A percentile compares a stretch with the other conserved stretches of the same genome.
phyloP scores from a whole-genome alignment of 2,888 invertebrate species.

The Eilema griseolum region DNA sequence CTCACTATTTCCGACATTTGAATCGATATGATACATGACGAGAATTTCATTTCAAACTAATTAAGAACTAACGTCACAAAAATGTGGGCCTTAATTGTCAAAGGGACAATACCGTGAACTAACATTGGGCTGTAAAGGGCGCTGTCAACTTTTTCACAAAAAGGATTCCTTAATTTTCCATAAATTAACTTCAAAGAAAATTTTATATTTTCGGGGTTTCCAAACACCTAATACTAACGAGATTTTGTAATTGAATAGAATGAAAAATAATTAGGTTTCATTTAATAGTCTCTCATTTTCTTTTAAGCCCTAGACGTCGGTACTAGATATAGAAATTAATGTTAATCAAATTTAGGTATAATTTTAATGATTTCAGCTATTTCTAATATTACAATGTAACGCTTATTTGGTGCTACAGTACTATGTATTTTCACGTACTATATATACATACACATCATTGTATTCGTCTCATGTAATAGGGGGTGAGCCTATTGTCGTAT shows the following conservation, averaged over 20 bases:
- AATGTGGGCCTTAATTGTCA: background rate
- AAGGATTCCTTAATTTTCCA: slow-evolving; percentile 14
- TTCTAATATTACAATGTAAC: background rate
- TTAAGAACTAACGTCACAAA: slow-evolving; percentile 4
- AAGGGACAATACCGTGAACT: slow-evolving; percentile 2
- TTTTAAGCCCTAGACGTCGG: background rate
- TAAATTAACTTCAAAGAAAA: slow-evolving; percentile 9
- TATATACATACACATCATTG: too few relatives aligned
- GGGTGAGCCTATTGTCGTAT: too few relatives aligned
- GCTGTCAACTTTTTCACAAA: background rate
- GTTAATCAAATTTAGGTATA: background rate
- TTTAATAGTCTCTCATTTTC: background rate
- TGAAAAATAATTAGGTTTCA: background rate
- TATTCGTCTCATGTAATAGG: too few relatives aligned
- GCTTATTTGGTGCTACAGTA: background rate
- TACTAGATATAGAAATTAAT: background rate
- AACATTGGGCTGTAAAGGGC: background rate
- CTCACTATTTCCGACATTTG: too few relatives aligned
- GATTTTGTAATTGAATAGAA: background rate
- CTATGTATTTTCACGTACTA: too few relatives aligned
- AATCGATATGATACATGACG: too few relatives aligned
- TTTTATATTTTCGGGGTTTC: background rate
- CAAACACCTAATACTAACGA: background rate
- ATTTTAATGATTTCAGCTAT: background rate
- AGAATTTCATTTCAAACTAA: background rate